Evolutionary conservation across 2,113 vertebrate species (phyloP).

Genomic region (Calyptommatus sinebrachiatus): DNA sequence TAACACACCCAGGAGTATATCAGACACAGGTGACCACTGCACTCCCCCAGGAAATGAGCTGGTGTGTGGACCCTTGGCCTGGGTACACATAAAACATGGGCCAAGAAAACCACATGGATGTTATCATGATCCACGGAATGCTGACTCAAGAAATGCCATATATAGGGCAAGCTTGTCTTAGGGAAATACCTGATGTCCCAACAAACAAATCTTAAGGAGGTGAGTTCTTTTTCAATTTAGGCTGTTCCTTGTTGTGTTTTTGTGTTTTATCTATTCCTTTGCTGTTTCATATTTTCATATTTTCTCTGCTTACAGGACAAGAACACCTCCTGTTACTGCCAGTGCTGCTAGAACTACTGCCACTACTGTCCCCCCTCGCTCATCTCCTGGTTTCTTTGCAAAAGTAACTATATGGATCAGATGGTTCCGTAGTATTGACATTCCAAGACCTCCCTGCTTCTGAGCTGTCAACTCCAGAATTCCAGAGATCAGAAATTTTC

Average conservation of each 20-base stretch:
- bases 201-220: conserved; percentile 51
- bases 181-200: conserved; percentile 37
- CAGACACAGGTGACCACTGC: background rate
- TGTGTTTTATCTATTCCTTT: background rate
- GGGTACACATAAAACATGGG: too few relatives aligned
- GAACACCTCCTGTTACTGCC: conserved; percentile 8
- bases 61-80: too few relatives aligned
- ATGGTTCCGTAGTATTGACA: conserved; percentile 60
- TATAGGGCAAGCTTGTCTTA: conserved; percentile 41
- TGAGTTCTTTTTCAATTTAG: conserved; percentile 47
- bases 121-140: conserved; percentile 17
- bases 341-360: background rate
- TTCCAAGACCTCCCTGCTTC: conserved; percentile 56
- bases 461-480: background rate
- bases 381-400: conserved; percentile 20
- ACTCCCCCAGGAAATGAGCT: too few relatives aligned
- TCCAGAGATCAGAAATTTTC: background rate
- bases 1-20: background rate
- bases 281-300: background rate
- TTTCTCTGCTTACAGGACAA: conserved; percentile 39
- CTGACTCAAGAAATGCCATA: conserved; percentile 51
- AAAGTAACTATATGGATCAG: conserved; percentile 39
- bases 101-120: too few relatives aligned
- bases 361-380: background rate
- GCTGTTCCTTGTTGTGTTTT: background rate